Evolutionary conservation across 2,113 vertebrate genomes (phyloP).

Genomic region (Onychostruthus taczanowskii): DNA sequence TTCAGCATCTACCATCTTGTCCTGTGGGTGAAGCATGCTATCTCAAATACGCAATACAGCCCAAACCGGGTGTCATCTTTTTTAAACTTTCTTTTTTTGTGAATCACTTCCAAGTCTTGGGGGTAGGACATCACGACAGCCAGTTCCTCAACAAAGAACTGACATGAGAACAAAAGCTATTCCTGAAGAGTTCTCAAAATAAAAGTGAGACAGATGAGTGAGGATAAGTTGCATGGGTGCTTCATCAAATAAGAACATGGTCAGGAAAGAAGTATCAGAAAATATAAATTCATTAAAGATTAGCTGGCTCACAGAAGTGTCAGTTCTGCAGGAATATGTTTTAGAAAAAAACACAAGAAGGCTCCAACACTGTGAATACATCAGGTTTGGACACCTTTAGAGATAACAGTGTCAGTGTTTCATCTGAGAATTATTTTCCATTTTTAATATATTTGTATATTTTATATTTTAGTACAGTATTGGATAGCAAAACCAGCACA

Average conservation of each 20-base stretch:
- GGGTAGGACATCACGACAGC: constrained; percentile 34
- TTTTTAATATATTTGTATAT: not conserved
- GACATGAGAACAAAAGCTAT: constrained; percentile 61
- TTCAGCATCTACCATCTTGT: constrained; percentile 60
- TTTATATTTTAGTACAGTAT: not conserved
- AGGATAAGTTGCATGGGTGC: constrained; percentile 30
- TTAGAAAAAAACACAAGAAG: not conserved
- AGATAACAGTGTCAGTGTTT: not conserved
- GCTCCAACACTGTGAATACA: not conserved
- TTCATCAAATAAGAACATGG: constrained; percentile 22
- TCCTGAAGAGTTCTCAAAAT: constrained; percentile 55
- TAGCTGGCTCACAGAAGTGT: not conserved
- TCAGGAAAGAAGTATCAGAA: constrained; percentile 24
- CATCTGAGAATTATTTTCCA: not conserved
- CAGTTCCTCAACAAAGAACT: constrained; percentile 56
- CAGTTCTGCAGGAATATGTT: not conserved
- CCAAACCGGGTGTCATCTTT: constrained; percentile 45
- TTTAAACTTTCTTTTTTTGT: constrained; percentile 53
- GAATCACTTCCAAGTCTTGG: constrained; percentile 28
- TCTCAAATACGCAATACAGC: constrained; percentile 41
- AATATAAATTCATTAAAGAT: not conserved
- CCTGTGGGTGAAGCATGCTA: constrained; percentile 55
- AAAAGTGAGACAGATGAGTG: constrained; percentile 52
- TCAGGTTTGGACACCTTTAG: not conserved
- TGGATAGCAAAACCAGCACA: not conserved